Base-by-base conservation (phyloP, 1,140 invertebrate species). In the Drosophila bocki region DNA sequence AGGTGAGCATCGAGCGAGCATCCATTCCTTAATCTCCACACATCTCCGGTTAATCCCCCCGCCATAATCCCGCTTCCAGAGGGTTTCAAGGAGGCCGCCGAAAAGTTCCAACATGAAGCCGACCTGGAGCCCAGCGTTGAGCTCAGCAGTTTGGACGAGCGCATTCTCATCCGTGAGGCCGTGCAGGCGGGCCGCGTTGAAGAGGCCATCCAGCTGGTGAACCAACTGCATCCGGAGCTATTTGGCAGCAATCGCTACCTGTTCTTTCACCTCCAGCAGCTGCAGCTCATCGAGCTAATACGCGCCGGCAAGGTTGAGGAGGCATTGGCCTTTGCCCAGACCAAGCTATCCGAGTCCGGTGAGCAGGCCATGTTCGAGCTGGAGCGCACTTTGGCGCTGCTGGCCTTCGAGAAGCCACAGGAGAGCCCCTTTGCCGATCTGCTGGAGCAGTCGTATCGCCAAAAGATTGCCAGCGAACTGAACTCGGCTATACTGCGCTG, bases 391-490 rank as follows among this genome's bases (percentile, higher is more conserved):
- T 93, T 99, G 41, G 98, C 99, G 0, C 93, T 99, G 15, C 93
- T 99, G 11, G 99, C 99, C 9, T 99, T 99, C 93, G 98, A 99
- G 67, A 97, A 99, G 85, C 99, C 99, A 1, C 96, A 97, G 78
- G 96, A 95, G 56, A 99, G 98, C 71, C 99, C 99, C 1, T 99
- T 99, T 94, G 97, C 97, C 44, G 98, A 99, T 93, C 94, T 99
- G 15, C 93, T 99, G n/a, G 96, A 98, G 81, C 96, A 97, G 7
- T 96, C 97, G 33, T 98, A 99, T 91, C 94, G 98, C 81, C 98
- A 99, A 93, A 99, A 99, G 97, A 97, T 99, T 90, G 98, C 98
- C 13, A 98, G 98, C 94, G 98, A 99, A 94, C 94, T 99, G 8
- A 99, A 99, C 94, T 97, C 98, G 67, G 98, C 98, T 3, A 99